A percentile compares a stretch with the other conserved stretches of the same genome.
Conservation (phyloP, 2,113 vertebrate species). For the Tautogolabrus adspersus region DNA sequence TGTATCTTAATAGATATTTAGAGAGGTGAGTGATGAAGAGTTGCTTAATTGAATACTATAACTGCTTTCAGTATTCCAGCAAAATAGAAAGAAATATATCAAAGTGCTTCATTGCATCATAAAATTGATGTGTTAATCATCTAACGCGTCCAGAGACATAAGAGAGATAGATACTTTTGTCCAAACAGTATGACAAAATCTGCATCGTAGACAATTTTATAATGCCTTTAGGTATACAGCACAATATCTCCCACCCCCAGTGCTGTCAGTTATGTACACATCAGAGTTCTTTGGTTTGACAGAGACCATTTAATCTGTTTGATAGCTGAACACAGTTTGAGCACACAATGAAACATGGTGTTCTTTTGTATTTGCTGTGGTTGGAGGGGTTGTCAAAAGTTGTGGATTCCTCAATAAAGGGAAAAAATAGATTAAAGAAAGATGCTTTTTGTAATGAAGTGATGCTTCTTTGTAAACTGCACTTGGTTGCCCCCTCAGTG, state of each 20-base stretch:
- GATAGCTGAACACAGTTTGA: neutral
- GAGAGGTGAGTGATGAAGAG: neutral
- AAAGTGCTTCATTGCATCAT: neutral
- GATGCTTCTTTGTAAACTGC: conserved; percentile 16
- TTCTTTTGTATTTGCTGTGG: neutral
- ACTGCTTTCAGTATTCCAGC: no score
- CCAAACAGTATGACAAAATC: neutral
- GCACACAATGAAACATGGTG: neutral
- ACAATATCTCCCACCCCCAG: neutral
- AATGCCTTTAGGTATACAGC: neutral
- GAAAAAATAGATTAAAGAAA: neutral
- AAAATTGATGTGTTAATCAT: neutral
- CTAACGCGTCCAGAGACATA: neutral
- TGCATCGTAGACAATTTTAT: neutral
- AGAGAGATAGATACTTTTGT: neutral
- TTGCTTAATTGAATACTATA: neutral
- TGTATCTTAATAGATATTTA: neutral
- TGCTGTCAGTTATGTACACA: neutral
- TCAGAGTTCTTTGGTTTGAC: neutral
- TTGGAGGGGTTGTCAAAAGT: neutral
- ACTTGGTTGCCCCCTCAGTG: conserved; percentile 4
- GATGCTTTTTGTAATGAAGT: neutral
- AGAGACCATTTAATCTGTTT: neutral
- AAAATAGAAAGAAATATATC: no score
- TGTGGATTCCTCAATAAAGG: neutral